Percentiles rank a stretch among this genome's conserved stretches.
phyloP scores from a whole-genome alignment of 2,797 vertebrate species.

The Dicrostonyx torquatus region DNA sequence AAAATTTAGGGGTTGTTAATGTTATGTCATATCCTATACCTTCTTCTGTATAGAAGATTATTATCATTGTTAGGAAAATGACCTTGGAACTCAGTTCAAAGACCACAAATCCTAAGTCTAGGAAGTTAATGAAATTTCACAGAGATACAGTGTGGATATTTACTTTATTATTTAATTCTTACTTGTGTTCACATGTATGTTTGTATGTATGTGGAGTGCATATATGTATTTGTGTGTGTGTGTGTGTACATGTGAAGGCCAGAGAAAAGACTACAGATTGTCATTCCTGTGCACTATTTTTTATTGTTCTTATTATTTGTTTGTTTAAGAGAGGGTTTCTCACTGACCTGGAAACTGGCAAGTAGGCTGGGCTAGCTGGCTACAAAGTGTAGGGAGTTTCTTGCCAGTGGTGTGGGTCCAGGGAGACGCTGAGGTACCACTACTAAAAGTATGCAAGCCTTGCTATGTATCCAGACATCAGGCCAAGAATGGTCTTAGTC shows the following conservation, averaged over 20 bases:
- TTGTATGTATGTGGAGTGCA: background rate
- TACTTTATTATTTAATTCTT: background rate
- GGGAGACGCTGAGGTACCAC: background rate
- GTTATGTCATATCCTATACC: background rate
- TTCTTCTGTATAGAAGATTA: background rate
- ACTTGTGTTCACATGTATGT: background rate
- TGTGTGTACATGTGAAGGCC: background rate
- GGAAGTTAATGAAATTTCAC: background rate
- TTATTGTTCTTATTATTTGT: background rate
- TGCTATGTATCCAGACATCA: background rate
- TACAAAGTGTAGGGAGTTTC: background rate
- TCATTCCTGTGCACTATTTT: background rate
- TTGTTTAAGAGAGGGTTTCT: background rate
- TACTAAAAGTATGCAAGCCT: background rate
- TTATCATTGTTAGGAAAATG: background rate
- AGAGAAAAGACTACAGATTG: background rate
- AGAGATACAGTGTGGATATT: background rate
- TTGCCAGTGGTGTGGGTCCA: background rate
- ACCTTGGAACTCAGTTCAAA: background rate
- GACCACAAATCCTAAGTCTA: background rate
- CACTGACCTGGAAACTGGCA: background rate
- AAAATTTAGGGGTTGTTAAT: background rate
- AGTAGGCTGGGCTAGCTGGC: background rate
- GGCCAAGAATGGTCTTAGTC: background rate
- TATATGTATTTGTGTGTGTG: background rate